These are phyloP conservation scores for Talpa occidentalis DNA, from an alignment of 2,113 vertebrate genomes.

Conservation along the genomic window DNA sequence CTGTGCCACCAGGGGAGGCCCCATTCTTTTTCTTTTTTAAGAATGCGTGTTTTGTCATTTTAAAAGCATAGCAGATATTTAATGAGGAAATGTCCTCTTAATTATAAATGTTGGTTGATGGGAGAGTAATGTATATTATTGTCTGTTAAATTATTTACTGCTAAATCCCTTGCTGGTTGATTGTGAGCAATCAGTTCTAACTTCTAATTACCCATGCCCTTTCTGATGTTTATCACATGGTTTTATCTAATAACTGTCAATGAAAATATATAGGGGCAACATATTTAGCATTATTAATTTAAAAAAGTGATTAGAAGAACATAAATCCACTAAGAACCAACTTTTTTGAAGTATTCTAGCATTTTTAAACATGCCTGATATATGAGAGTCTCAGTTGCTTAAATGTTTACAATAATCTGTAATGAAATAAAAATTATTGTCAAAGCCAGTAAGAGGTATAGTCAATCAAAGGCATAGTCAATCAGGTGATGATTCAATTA, in stretches of 20 bases:
- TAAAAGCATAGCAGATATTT: background rate
- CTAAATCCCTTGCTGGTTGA: background rate
- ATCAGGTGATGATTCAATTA: slow-evolving; percentile 30
- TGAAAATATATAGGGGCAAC: background rate
- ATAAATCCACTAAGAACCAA: background rate
- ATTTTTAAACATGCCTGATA: slow-evolving; percentile 26
- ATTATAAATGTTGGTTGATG: background rate
- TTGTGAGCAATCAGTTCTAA: background rate
- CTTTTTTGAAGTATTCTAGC: background rate
- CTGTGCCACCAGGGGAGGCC: no score
- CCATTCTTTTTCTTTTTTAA: background rate
- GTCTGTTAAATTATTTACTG: background rate
- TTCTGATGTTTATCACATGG: background rate
- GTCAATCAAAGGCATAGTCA: background rate
- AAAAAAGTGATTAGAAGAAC: slow-evolving; percentile 12
- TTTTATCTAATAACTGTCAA: background rate
- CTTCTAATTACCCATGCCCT: background rate
- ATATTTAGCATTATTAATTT: slow-evolving; percentile 9
- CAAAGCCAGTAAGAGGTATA: background rate
- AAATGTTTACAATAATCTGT: slow-evolving; percentile 35
- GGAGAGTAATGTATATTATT: background rate
- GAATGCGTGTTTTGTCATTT: background rate
- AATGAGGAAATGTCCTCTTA: background rate
- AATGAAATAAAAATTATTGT: slow-evolving; percentile 52
- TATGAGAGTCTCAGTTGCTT: background rate